These are phyloP conservation scores for Sitobion miscanthi DNA, from an alignment of 1,140 invertebrate genomes.

Conservation along the genomic window DNA sequence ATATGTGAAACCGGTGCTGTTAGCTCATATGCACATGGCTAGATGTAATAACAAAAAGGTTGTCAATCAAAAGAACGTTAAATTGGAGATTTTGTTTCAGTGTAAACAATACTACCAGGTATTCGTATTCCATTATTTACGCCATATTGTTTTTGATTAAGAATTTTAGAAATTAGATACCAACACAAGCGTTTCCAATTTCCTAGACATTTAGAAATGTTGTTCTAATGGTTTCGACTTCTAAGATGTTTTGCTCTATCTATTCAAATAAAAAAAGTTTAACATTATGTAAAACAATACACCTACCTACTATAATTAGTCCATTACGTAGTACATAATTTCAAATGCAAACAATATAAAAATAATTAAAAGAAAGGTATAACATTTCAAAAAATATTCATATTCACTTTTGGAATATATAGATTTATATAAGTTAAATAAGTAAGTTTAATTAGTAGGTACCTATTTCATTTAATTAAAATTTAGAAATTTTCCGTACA, in stretches of 20 bases:
- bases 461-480: too few species aligned
- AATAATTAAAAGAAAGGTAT: not conserved
- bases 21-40: not conserved
- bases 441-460: too few species aligned
- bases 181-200: not conserved
- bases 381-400: too few species aligned
- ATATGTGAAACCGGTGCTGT: not conserved
- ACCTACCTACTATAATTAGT: not conserved
- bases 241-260: too few species aligned
- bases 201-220: not conserved
- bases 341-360: not conserved
- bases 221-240: too few species aligned
- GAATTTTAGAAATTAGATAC: not conserved
- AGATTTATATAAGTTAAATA: too few species aligned
- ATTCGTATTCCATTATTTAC: not conserved
- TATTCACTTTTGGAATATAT: too few species aligned
- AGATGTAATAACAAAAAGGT: not conserved
- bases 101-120: not conserved
- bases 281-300: too few species aligned
- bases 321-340: too few species aligned
- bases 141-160: not conserved
- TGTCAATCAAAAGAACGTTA: not conserved
- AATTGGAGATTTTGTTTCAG: not conserved
- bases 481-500: too few species aligned
- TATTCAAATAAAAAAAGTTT: too few species aligned